Base-by-base conservation (phyloP, 2,797 vertebrate genomes). In the Gymnodraco acuticeps region DNA sequence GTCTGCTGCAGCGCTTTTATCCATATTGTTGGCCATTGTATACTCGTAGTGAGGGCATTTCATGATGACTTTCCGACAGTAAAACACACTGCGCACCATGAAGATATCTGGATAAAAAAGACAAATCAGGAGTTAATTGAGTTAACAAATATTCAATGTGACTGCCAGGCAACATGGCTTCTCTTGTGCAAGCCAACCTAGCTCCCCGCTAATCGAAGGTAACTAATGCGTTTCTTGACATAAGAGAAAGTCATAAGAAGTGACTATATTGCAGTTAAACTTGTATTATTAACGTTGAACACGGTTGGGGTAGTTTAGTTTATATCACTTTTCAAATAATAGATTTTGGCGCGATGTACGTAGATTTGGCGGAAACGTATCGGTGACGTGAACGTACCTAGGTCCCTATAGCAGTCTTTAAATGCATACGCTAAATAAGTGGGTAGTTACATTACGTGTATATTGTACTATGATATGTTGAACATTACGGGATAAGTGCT, bases 361-460 rank as follows among this genome's bases (percentile, higher is more conserved):
- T 3, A 23, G n/a, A 86, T 73, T 89, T 90, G 90, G 91, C 91
- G 91, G 75, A 89, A 87, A 80, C 16, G 3, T 2, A n/a, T 60
- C 10, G 15, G 70, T 80, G 76, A 83, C 70, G 78, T 62, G 27
- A 31, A 19, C 2, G 10, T 0, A 31, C 13, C 12, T 14, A 1
- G 33, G 2, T 9, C 19, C 13, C 1, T 8, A 23, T 38, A 50
- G 11, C 2, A 43, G 19, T 0, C 4, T 16, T n/a, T 13, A 41
- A 60, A 64, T 5, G 1, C n/a, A 69, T 6, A 5, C 0, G 0
- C 41, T 12, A 4, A 43, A 2, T 27, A 4, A 3, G 6, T 14
- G 4, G 17, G 9, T 16, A 27, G 27, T 27, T 27, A 27, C 27
- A 27, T 27, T 27, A 27, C 0, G 4, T 27, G 27, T 27, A 27